Conservation (phyloP, 2,797 vertebrate genomes). For the Gambusia yucatana region DNA sequence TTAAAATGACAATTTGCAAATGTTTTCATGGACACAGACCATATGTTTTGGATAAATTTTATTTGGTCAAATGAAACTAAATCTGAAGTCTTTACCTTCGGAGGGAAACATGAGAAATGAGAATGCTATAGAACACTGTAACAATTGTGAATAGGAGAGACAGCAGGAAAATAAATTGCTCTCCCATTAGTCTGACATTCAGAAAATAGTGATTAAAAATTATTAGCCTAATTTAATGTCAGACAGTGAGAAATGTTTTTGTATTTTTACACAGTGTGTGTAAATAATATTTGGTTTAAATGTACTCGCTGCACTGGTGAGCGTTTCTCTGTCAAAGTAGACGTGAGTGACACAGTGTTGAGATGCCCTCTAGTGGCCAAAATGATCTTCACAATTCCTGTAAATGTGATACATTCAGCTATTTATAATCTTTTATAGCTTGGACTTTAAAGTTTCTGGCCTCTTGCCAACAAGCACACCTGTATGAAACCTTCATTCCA, state of each 20-base stretch:
- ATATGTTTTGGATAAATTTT: not conserved
- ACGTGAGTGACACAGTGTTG: constrained; percentile 7
- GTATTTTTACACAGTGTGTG: not conserved
- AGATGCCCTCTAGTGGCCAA: constrained; percentile 59
- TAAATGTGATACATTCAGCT: not conserved
- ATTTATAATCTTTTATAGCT: constrained; percentile 10
- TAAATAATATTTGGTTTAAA: not conserved
- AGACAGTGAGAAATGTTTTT: not conserved
- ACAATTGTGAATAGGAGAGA: not conserved
- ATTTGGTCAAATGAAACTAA: not conserved
- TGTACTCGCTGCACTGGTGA: not conserved
- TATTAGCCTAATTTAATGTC: not conserved
- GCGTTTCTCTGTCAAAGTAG: not conserved
- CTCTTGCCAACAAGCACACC: not conserved
- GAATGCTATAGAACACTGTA: too few relatives aligned
- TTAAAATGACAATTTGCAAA: not conserved
- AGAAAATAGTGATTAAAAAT: not conserved
- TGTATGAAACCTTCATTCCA: not conserved
- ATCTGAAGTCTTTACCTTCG: not conserved
- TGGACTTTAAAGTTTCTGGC: not conserved
- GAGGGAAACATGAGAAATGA: not conserved
- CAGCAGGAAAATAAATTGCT: not conserved
- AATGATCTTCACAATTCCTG: not conserved
- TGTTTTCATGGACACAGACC: not conserved
- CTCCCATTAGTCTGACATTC: not conserved